Evolutionary conservation across 2,797 vertebrate species (phyloP), one percentile per base, ranked within the genome.

Genomic region (Geotrypetes seraphini): DNA sequence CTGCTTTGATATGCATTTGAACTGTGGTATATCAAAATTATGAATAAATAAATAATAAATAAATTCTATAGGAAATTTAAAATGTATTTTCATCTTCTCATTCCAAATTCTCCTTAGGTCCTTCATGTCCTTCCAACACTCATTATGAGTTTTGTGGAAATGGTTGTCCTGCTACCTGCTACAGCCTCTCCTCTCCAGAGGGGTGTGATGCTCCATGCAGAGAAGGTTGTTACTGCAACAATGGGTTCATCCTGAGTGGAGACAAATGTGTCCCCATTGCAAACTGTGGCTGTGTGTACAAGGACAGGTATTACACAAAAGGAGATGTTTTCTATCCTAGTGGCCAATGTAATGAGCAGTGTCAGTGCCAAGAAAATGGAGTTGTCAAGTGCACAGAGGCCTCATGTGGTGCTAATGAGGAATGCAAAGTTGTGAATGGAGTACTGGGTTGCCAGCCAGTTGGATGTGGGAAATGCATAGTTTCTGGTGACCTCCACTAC

Each of bases 401-500:
- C 0, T 27, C 31, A 24, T 78, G 72, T 2, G 25, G 38, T 4
- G 29, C 51, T 5, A 18, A 56, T 1, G 59, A 70, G 13, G 51
- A 36, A 19, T 73, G 68, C 34, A 42, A 22, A 5, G 2, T 39
- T 6, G 43, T 49, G 9, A 29, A 38, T 0, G 54, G 50, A 0
- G 10, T 57, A 26, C 40, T 38, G 10, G 33, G 35, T 19, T 67
- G 65, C 15, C 8, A 36, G 10, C 33, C 70, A 16, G 26, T 22
- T 1, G 52, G 57, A 11, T 55, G 71, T n/a, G 69, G 65, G 20
- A 83, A 64, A 50, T 88, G 85, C 18, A 38, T 82, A 34, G 68
- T 57, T 14, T 76, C 40, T 1, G 78, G 81, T 10, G 78, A 84
- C 25, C 55, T 72, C 26, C 82, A 87, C 53, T 88, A 84, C 7